Base-by-base conservation (phyloP, 2,797 vertebrate genomes). In the Lindbergichthys nudifrons region DNA sequence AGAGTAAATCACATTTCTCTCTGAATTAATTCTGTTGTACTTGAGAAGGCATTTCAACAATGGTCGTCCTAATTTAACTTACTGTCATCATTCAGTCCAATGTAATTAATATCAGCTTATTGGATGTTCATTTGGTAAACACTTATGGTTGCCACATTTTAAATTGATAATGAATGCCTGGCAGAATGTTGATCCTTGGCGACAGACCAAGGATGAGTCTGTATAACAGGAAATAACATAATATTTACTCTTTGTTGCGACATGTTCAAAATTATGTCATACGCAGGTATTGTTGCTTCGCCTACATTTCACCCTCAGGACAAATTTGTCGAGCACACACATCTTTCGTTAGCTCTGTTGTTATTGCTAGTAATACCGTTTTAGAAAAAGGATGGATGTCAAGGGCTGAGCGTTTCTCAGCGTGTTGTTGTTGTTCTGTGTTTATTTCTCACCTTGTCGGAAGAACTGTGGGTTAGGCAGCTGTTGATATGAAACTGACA, bases 401-500 rank as follows among this genome's bases (percentile, higher is more conserved):
- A 4, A n/a, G 10, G 9, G 53, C 10, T 42, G 18, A 36, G 16
- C 45, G 42, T 72, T 48, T 76, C 54, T 23, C 48, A 65, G 15
- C 2, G 0, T 65, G 61, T 14, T 18, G 43, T 18, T 16, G 30
- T n/a, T 7, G 11, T n/a, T 12, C 21, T 14, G 45, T 12, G 52
- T 46, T 3, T 10, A 59, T 71, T 77, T 75, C 36, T 60, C 62
- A 51, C 13, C 32, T 19, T 30, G 68, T 30, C 5, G 43, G 36
- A 10, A 6, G 41, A 21, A 43, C 26, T 77, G 77, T 68, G 65
- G 69, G 61, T 67, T 42, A 0, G 10, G 32, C 73, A 73, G 56
- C 57, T 80, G 78, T 42, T 75, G 50, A 82, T 65, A 58, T 76
- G 73, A 88, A 86, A 86, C 75, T 53, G 57, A 46, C 15, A 3